Evolutionary conservation across 2,888 invertebrate genomes (phyloP).

Genomic region (Dermolepida albohirtum): DNA sequence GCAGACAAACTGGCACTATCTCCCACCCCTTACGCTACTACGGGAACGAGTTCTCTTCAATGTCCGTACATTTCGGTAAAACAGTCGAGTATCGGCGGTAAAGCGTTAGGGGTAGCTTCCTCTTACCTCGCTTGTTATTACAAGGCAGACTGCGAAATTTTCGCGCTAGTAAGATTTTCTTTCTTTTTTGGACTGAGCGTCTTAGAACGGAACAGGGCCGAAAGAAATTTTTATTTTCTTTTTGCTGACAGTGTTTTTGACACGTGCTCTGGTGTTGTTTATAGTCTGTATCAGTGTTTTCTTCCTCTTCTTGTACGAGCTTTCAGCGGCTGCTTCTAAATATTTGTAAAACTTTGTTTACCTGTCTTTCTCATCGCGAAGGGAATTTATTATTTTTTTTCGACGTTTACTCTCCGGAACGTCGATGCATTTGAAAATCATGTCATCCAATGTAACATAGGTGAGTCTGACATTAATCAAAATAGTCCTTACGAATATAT

Average conservation of each 20-base stretch:
- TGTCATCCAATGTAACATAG: constrained; percentile 31
- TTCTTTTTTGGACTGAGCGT: neutral
- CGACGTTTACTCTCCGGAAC: constrained; percentile 16
- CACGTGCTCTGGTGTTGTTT: constrained; percentile 38
- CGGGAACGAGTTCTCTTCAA: constrained; percentile 47
- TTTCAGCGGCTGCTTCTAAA: constrained; percentile 19
- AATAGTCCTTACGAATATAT: too few species aligned
- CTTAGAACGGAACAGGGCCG: neutral
- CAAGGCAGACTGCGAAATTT: constrained; percentile 34
- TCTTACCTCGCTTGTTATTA: constrained; percentile 26
- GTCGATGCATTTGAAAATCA: constrained; percentile 25
- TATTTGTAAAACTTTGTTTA: constrained; percentile 42
- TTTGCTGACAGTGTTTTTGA: constrained; percentile 34
- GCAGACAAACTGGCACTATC: constrained; percentile 52
- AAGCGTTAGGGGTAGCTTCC: constrained; percentile 43
- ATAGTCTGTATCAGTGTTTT: constrained; percentile 21
- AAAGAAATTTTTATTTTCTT: constrained; percentile 19
- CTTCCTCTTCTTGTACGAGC: constrained; percentile 16
- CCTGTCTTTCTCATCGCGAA: constrained; percentile 28
- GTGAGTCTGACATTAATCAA: constrained; percentile 24
- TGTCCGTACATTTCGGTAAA: constrained; percentile 44
- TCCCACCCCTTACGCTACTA: constrained; percentile 47
- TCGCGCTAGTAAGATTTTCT: constrained; percentile 23
- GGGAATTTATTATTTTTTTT: constrained; percentile 10
- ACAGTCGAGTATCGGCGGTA: constrained; percentile 50